Evolutionary conservation across 2,797 vertebrate species (phyloP), one percentile per base, ranked within the genome.

Genomic region (Galaxias olidus): DNA sequence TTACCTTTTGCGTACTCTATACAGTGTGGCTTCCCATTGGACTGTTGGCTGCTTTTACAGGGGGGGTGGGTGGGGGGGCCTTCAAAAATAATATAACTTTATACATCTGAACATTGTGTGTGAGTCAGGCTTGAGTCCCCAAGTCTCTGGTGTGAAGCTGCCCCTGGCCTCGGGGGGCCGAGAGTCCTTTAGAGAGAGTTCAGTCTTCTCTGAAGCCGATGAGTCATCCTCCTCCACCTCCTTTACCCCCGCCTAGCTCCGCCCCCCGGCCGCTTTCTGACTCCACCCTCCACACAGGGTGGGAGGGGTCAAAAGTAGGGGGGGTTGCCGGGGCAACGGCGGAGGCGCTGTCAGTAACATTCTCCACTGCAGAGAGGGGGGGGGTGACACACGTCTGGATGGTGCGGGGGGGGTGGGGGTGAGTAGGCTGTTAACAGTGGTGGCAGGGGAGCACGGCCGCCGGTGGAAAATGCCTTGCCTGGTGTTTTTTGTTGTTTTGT

Each of bases 111-210:
- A 86, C 80, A 83, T 86, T 72, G 86, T 68, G 86, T 68, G 90
- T 92, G 90, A 90, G 94, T 94, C 94, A 93, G 93, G 94, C 93
- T 95, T 91, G 86, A 91, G 91, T 89, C 79, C 87, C 80, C 88
- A 92, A 94, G 94, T 95, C 89, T 92, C 93, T 93, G 93, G 30
- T 89, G 91, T 82, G 86, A 94, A 93, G 93, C 91, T 82, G 91
- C 89, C 92, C 89, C 81, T 12, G 79, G 83, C 91, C 84, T 74
- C 73, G 87, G 41, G 43, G 43, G 61, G 90, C 19, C 87, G 82
- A 86, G 89, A 87, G 88, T 89, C 86, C 80, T 88, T 79, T 78
- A 78, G 59, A 74, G 74, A 84, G 82, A 91, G 90, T 90, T 63
- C 85, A 68, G 73, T 78, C 91, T 87, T 93, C 91, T 83, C 84